Percentiles rank a stretch among this genome's conserved stretches.
Conservation (phyloP, 1,140 invertebrate genomes). For the Drosophila watanabei region DNA sequence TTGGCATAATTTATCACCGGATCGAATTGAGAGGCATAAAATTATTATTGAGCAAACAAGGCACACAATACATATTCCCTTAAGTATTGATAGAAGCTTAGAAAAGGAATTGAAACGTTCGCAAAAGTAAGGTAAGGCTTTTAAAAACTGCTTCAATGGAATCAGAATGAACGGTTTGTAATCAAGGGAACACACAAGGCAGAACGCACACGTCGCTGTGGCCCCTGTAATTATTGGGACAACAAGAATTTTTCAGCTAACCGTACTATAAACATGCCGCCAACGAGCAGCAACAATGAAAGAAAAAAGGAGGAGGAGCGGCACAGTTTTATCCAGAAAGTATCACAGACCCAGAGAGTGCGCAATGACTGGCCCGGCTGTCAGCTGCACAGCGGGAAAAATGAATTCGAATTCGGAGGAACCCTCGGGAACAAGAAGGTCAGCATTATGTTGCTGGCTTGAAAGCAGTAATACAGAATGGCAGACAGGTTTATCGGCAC, state of each 20-base stretch:
- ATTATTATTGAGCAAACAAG: constrained; percentile 38
- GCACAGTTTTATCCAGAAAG: constrained; percentile 18
- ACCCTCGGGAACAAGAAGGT: constrained; percentile 4
- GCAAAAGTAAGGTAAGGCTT: background rate
- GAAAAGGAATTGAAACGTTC: background rate
- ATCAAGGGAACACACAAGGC: constrained; percentile 4
- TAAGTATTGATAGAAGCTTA: background rate
- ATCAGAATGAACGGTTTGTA: constrained; percentile 2
- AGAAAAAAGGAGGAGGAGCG: constrained; percentile 2
- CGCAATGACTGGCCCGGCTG: constrained; percentile 12
- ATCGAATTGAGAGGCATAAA: constrained; percentile 20
- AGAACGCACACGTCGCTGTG: constrained; percentile 17
- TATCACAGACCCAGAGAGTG: background rate
- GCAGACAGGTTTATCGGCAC: constrained; percentile 4
- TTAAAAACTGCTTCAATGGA: background rate
- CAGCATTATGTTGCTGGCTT: background rate
- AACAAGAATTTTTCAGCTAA: constrained; percentile 29
- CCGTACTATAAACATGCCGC: constrained; percentile 32
- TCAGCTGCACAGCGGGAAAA: constrained; percentile 29
- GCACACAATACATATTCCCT: background rate
- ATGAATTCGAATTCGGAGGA: constrained; percentile 19
- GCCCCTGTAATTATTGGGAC: constrained; percentile 17
- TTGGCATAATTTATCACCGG: constrained; percentile 29
- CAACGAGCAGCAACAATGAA: constrained; percentile 18
- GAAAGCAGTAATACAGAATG: constrained; percentile 18